Base-by-base conservation (phyloP, 2,113 vertebrate species). In the Corythoichthys haematopterus region DNA sequence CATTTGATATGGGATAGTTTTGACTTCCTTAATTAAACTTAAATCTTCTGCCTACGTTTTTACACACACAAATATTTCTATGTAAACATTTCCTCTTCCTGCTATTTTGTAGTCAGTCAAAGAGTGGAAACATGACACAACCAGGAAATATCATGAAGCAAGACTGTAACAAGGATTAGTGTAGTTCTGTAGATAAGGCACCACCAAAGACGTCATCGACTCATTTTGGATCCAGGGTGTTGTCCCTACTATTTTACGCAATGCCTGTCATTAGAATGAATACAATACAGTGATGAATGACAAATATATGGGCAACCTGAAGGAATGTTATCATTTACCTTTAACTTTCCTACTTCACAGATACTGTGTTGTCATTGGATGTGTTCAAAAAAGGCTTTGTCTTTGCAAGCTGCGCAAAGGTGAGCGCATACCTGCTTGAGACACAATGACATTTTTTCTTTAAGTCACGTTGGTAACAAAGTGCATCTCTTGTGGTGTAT, bases 361-460 rank as follows among this genome's bases (percentile, higher is more conserved):
- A 98, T 65, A 97, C 91, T 0, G 84, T 99, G 71, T 84, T 99
- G 68, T 94, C 94, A 16, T 28, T 99, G 81, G 97, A 99, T 0
- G 94, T 98, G 64, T 98, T 98, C 88, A 93, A 85, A 48, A 98
- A 94, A 64, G 94, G 91, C 4, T 76, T 76, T 63, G 84, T 95
- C 45, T 98, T 99, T 13, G 93, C 91, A 60, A 98, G 95, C 87
- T 95, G 94, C 77, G 91, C 94, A 2, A 99, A 99, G 96, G 97
- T 99, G 67, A 81, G 69, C 33, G 0, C 4, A 14, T 1, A 1
- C 35, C 37, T 51, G 38, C 0, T 4, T 12, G 28, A 2, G 6
- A 1, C n/a, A 14, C 60, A 33, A 13, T 33, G 40, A 11, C 40
- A 28, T 36, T 12, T 62, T 45, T 38, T 10, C 7, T 38, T 4